Evolutionary conservation across 1,140 invertebrate genomes (phyloP), one percentile per base, ranked within the genome.

Genomic region (Calephelis virginiensis): DNA sequence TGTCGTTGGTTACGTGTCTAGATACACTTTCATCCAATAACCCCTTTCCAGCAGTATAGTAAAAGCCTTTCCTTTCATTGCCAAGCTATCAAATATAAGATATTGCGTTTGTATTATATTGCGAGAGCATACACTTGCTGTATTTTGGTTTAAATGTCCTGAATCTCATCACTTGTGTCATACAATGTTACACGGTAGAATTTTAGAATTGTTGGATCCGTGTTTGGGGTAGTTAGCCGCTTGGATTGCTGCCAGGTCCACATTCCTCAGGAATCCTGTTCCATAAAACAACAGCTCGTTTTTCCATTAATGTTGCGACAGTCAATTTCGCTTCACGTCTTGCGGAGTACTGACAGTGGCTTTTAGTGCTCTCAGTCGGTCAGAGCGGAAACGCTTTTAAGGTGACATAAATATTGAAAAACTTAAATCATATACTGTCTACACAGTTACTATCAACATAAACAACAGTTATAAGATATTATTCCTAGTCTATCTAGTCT

Each of bases 191-290:
- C 9, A 53, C 49, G 49, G 17, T 17, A 53, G 49, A 53, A 53
- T 53, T 53, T 53, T 53, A 8, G 13, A 53, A 53, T 53, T 53
- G 49, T 17, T 14, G 49, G 13, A 53, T 53, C 49, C 49, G 49
- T 53, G 49, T 53, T 53, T 53, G 49, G 49, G 49, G 49, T 53
- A 53, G 49, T 53, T 53, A 53, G 49, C 14, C 49, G 49, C 49
- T 53, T 53, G 49, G 49, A 53, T 53, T 53, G 49, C 17, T 53
- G 49, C 49, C 49, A 53, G 49, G 9, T 53, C 49, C 49, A 53
- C 49, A 17, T 53, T 53, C 49, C 49, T 53, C 49, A 53, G 49
- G 49, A 53, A 10, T 53, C 49, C 14, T 17, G 14, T 53, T 5
- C 14, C 50, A 53, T 53, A 53, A 53, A 53, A 37, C 50, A 53